phyloP scores from a whole-genome alignment of 92 coral and sea anemone genomes.

The Zoanthus solanderi region DNA sequence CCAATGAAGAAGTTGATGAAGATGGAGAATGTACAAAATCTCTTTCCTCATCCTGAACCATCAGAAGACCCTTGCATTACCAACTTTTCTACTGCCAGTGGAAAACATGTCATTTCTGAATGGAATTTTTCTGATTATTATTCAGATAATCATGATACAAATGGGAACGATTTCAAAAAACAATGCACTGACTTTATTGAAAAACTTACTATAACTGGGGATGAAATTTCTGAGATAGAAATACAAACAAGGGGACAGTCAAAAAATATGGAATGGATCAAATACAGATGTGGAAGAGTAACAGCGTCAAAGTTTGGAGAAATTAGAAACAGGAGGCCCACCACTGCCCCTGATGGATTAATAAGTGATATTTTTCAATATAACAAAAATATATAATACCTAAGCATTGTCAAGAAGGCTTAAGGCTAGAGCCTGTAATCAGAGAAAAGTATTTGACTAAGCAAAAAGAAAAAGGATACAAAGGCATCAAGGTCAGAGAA shows the following conservation, averaged over 20 bases:
- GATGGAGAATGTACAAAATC: conserved; percentile 39
- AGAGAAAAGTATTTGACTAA: neutral
- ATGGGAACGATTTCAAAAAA: conserved; percentile 30
- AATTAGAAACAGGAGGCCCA: conserved; percentile 56
- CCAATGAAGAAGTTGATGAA: conserved; percentile 33
- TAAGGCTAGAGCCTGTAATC: neutral
- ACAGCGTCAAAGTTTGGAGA: conserved; percentile 74
- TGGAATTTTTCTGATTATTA: conserved; percentile 15
- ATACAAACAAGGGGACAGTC: conserved; percentile 56
- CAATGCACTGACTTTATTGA: conserved; percentile 45
- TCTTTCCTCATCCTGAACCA: neutral
- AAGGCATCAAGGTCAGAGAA: conserved; percentile 46
- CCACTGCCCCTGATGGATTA: too few species aligned
- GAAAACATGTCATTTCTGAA: conserved; percentile 38
- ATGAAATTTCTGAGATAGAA: conserved; percentile 40
- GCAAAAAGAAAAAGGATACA: neutral
- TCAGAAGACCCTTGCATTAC: conserved; percentile 27
- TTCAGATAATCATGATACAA: conserved; percentile 52
- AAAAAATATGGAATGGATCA: conserved; percentile 50
- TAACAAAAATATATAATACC: too few species aligned
- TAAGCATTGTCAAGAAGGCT: neutral
- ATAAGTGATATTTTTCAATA: too few species aligned
- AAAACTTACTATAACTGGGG: neutral
- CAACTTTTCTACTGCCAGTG: conserved; percentile 26
- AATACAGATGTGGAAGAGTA: conserved; percentile 59